phyloP scores from a whole-genome alignment of 1,140 invertebrate species.

The Drosophila hydei region DNA sequence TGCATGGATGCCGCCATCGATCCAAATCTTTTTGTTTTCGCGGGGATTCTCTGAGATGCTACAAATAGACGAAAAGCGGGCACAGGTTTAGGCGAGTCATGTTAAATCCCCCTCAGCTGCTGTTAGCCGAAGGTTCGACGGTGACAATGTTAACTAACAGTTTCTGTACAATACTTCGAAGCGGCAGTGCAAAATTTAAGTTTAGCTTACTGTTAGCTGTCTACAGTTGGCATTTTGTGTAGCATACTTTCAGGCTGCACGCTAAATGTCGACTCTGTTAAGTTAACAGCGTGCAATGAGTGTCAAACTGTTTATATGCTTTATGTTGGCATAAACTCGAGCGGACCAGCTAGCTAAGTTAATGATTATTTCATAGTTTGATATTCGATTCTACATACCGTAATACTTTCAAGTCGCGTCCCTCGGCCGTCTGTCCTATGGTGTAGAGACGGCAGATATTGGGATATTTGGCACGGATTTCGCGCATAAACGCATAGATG shows the following conservation, averaged over 20 bases:
- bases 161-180: no score
- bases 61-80: neutral
- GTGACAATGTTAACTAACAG: no score
- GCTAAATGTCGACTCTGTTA: no score
- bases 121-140: no score
- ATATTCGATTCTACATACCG: no score
- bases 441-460: conserved; percentile 87
- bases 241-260: neutral
- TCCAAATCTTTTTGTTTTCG: conserved; percentile 79
- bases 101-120: neutral
- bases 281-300: no score
- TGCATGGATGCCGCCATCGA: conserved; percentile 89
- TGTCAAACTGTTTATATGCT: no score
- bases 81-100: conserved; percentile 12
- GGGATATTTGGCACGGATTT: conserved; percentile 87
- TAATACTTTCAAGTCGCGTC: conserved; percentile 88
- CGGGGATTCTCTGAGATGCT: conserved; percentile 79
- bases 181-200: no score
- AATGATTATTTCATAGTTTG: no score
- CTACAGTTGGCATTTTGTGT: neutral
- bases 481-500: conserved; percentile 88
- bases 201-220: no score
- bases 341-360: no score
- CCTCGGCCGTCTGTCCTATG: conserved; percentile 89
- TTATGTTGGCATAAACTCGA: no score